phyloP scores from a whole-genome alignment of 2,113 vertebrate species.

The Argyrosomus japonicus region DNA sequence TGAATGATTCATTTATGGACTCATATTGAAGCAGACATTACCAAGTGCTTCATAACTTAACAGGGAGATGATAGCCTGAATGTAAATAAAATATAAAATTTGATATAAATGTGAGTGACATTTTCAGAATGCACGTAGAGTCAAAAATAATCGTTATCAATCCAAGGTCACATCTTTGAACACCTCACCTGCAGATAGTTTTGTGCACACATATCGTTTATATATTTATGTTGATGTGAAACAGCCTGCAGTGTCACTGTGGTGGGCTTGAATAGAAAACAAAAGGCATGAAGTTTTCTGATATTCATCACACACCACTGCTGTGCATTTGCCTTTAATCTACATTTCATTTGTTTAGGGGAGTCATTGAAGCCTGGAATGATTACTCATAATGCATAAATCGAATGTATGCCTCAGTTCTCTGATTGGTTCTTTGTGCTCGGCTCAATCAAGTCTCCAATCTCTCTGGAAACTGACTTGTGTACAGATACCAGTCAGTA shows the following conservation, averaged over 20 bases:
- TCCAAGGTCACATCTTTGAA: too few relatives aligned
- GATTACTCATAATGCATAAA: neutral
- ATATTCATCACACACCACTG: too few relatives aligned
- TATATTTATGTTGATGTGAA: neutral
- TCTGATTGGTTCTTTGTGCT: neutral
- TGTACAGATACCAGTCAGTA: neutral
- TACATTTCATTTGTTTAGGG: conserved; percentile 8
- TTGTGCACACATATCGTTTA: too few relatives aligned
- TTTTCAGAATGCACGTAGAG: too few relatives aligned
- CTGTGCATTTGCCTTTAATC: neutral
- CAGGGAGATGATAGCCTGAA: too few relatives aligned
- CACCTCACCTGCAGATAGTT: too few relatives aligned
- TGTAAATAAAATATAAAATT: too few relatives aligned
- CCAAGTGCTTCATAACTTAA: too few relatives aligned
- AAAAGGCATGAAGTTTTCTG: neutral
- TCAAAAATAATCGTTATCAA: too few relatives aligned
- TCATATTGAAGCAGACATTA: too few relatives aligned
- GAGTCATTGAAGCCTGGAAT: neutral
- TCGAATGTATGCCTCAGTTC: neutral
- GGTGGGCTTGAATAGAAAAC: neutral
- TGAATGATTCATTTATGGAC: too few relatives aligned
- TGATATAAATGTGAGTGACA: too few relatives aligned
- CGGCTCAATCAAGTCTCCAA: conserved; percentile 5
- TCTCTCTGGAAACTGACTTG: neutral
- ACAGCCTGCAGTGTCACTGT: neutral